These are phyloP conservation scores for Cottoperca gobio DNA, from an alignment of 2,797 vertebrate genomes.

Conservation along the genomic window DNA sequence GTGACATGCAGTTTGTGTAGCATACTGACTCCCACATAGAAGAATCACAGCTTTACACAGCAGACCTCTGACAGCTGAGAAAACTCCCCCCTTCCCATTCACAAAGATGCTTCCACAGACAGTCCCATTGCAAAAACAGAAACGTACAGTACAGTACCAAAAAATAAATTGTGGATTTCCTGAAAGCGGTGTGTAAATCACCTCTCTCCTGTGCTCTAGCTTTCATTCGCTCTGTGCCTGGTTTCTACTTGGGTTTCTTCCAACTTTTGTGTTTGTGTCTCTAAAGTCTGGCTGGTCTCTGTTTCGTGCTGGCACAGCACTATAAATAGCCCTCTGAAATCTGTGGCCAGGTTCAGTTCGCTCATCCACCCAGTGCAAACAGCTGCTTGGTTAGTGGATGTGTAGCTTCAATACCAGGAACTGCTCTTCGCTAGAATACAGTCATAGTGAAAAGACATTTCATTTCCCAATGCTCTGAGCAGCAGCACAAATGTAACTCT, in stretches of 20 bases:
- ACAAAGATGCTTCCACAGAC: constrained; percentile 6
- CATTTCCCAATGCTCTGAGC: not conserved
- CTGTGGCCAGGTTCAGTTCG: constrained; percentile 73
- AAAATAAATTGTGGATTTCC: not conserved
- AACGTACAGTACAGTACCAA: not conserved
- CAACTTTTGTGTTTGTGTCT: constrained; percentile 25
- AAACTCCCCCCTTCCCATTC: not conserved
- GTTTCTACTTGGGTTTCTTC: constrained; percentile 20
- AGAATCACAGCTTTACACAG: constrained; percentile 29
- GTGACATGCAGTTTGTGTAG: constrained; percentile 62
- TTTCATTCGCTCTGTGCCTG: not conserved
- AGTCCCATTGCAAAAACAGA: not conserved
- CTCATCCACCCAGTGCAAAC: constrained; percentile 65
- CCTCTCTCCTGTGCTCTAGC: not conserved
- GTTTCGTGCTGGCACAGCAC: constrained; percentile 45
- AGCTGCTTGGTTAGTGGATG: constrained; percentile 63
- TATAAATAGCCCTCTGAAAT: constrained; percentile 79
- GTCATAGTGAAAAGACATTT: not conserved
- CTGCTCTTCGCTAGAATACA: constrained; percentile 10
- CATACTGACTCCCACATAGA: constrained; percentile 21
- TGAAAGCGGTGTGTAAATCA: not conserved
- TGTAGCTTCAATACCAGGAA: constrained; percentile 55
- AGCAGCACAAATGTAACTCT: not conserved
- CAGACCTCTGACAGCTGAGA: constrained; percentile 20
- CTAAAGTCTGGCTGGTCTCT: constrained; percentile 44